phyloP scores from a whole-genome alignment of 2,113 vertebrate genomes.

The Actenoides lindsayi region DNA sequence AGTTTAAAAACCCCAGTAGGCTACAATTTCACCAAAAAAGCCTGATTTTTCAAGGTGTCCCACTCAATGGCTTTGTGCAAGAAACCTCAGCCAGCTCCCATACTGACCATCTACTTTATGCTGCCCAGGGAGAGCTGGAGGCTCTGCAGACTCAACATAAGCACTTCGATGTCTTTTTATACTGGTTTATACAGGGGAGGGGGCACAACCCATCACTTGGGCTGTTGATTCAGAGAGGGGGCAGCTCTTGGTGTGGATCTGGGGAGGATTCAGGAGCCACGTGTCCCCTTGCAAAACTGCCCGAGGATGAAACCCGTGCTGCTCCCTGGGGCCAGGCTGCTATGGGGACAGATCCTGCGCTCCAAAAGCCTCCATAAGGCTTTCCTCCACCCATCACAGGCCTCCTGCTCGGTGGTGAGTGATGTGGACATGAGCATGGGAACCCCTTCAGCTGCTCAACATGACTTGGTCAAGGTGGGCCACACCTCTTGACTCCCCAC shows the following conservation, averaged over 20 bases:
- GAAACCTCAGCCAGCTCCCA: neutral
- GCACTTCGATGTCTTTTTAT: neutral
- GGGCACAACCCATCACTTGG: neutral
- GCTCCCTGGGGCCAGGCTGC: neutral
- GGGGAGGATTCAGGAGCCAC: neutral
- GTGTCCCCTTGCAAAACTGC: neutral
- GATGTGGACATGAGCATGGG: neutral
- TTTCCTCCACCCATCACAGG: fast-evolving
- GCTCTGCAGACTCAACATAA: fast-evolving
- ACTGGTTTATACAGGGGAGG: neutral
- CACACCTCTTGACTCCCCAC: neutral
- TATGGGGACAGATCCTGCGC: neutral
- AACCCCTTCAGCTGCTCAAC: neutral
- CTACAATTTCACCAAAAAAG: neutral
- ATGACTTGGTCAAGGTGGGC: neutral
- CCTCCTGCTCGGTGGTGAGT: fast-evolving
- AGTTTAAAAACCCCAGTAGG: neutral
- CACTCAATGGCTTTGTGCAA: fast-evolving
- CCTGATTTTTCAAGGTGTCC: neutral
- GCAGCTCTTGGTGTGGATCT: neutral
- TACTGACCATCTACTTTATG: neutral
- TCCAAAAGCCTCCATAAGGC: neutral
- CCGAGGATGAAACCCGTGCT: neutral
- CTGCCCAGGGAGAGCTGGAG: neutral
- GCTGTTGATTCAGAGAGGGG: neutral